Evolutionary conservation across 2,797 vertebrate genomes (phyloP).

Genomic region (Heterohyrax brucei): DNA sequence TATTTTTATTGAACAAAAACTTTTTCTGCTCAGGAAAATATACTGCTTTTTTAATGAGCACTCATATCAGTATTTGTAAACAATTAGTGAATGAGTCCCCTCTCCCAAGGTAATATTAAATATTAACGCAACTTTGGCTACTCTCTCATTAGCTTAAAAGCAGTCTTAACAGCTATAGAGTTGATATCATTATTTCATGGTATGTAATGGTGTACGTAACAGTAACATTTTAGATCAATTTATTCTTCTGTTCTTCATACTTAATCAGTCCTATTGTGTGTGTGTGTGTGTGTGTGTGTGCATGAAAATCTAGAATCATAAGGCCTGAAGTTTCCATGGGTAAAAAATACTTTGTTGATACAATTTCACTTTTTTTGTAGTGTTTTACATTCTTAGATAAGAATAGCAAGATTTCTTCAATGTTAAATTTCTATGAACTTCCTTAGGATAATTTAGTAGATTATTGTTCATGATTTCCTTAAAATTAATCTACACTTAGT

Average conservation of each 20-base stretch:
- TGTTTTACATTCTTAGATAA: slow-evolving; percentile 9
- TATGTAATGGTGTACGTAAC: background rate
- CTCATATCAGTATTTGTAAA: background rate
- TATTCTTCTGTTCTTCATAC: background rate
- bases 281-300: background rate
- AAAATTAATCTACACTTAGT: slow-evolving; percentile 55
- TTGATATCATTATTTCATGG: background rate
- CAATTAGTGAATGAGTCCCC: background rate
- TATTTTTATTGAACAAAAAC: background rate
- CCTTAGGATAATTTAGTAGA: slow-evolving; percentile 15
- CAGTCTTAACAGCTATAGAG: background rate
- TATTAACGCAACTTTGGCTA: background rate
- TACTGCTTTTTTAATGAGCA: background rate
- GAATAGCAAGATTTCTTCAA: slow-evolving; percentile 15
- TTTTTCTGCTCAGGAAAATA: background rate
- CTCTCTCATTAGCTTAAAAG: slow-evolving; percentile 7
- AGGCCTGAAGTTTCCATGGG: background rate
- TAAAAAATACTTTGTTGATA: slow-evolving; percentile 34
- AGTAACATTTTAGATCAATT: background rate
- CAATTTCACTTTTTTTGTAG: background rate
- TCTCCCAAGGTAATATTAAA: background rate
- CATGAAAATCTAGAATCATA: background rate
- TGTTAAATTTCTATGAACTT: background rate
- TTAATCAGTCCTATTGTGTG: slow-evolving; percentile 15
- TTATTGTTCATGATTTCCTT: background rate